Conservation (phyloP, 2,888 invertebrate species). For the Enchytraeus crypticus region DNA sequence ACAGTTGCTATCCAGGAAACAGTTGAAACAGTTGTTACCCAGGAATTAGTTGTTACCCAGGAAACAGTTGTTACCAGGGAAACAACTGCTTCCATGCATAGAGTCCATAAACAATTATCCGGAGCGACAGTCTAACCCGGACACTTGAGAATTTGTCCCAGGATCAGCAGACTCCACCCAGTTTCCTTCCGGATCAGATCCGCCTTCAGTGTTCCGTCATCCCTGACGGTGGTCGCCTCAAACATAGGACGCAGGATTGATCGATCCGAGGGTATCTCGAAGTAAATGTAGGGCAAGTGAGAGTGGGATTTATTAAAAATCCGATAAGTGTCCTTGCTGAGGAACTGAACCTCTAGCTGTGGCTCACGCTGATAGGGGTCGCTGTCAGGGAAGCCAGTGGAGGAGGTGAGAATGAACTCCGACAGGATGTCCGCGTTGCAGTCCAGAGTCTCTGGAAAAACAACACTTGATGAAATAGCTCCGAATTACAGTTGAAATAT, state of each 20-base stretch:
- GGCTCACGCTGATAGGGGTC: slow-evolving; percentile 21
- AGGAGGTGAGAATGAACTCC: slow-evolving; percentile 15
- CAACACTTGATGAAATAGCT: too few relatives aligned
- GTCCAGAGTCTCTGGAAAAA: slow-evolving; percentile 4
- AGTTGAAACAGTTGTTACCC: too few relatives aligned
- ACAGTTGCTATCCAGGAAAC: too few relatives aligned
- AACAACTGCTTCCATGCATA: too few relatives aligned
- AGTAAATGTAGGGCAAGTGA: slow-evolving; percentile 27
- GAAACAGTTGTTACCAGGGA: too few relatives aligned
- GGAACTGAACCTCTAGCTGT: slow-evolving; percentile 17
- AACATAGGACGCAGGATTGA: slow-evolving; percentile 36
- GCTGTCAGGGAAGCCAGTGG: slow-evolving; percentile 12
- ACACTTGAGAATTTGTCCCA: slow-evolving; percentile 22
- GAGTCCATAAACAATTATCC: too few relatives aligned
- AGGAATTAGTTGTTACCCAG: too few relatives aligned
- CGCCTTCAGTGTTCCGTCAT: slow-evolving; percentile 33
- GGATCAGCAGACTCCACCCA: slow-evolving; percentile 18
- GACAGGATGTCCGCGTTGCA: slow-evolving; percentile 23
- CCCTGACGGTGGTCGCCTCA: slow-evolving; percentile 30
- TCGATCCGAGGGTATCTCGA: slow-evolving; percentile 30
- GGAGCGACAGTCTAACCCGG: too few relatives aligned
- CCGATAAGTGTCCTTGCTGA: slow-evolving; percentile 10
- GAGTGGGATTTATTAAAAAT: slow-evolving; percentile 22
- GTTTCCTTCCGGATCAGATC: slow-evolving; percentile 29
- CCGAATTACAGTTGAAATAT: too few relatives aligned